Conservation (phyloP, 2,888 invertebrate species). For the Rhodophaea formosa region DNA sequence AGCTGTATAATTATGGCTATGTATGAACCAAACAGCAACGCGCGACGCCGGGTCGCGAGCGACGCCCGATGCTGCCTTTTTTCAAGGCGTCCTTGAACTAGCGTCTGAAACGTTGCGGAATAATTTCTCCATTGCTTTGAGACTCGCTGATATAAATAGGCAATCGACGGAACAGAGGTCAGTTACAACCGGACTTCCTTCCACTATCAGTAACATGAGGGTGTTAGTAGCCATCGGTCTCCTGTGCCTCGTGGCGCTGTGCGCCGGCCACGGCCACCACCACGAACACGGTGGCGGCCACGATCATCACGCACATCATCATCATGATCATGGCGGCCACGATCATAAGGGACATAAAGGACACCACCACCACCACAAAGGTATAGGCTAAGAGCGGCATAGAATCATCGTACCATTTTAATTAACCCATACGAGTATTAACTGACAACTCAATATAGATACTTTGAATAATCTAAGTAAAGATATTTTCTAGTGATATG, state of each 20-base stretch:
- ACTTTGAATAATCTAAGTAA: too few relatives aligned
- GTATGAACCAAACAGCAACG: background rate
- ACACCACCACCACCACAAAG: slow-evolving; percentile 88
- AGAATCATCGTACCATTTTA: too few relatives aligned
- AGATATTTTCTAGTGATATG: too few relatives aligned
- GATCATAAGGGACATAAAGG: slow-evolving; percentile 89
- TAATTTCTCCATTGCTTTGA: slow-evolving; percentile 63
- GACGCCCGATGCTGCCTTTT: slow-evolving; percentile 35
- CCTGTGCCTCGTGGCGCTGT: slow-evolving; percentile 60
- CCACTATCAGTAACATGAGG: slow-evolving; percentile 55
- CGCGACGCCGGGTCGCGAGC: background rate
- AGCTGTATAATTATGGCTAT: too few relatives aligned
- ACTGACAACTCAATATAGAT: too few relatives aligned
- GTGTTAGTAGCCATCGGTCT: slow-evolving; percentile 51
- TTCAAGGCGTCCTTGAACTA: slow-evolving; percentile 68
- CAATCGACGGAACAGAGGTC: slow-evolving; percentile 59
- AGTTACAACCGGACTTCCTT: slow-evolving; percentile 70
- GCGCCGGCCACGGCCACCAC: slow-evolving; percentile 74
- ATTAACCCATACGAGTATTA: too few relatives aligned
- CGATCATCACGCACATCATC: slow-evolving; percentile 84
- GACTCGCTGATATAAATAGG: slow-evolving; percentile 69
- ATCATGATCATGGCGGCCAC: slow-evolving; percentile 86
- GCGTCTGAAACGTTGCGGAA: slow-evolving; percentile 67
- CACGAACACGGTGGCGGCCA: slow-evolving; percentile 84
- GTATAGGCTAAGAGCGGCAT: background rate